Base-by-base conservation (phyloP, 2,888 invertebrate species). In the Sminthurides aquaticus region DNA sequence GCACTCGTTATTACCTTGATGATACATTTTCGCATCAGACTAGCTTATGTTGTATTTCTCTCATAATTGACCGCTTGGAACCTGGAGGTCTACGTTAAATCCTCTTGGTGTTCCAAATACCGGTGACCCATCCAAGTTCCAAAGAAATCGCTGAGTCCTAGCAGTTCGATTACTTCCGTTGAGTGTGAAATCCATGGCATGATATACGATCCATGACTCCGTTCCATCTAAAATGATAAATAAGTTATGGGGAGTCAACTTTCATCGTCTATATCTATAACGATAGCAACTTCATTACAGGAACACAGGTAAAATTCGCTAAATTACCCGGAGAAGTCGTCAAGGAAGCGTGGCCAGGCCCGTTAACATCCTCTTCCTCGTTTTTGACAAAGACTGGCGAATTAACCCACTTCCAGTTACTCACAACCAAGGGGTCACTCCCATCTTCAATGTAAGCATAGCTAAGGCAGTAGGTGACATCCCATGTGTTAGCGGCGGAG, bases 311-410 rank as follows among this genome's bases (percentile, higher is more conserved):
- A n/a, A n/a, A n/a, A n/a, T n/a, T n/a, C 5, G 52, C 20, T 18
- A 52, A 52, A 52, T 56, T 24, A 60, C 60, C 60, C 22, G 60
- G 60, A 49, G 60, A 60, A 48, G 60, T 48, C 24, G 60, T 60
- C 22, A 60, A 25, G 2, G 60, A 60, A 24, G 49, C 60, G 26
- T 60, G 48, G 20, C 60, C 60, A 25, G 60, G 60, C 24, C 60
- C 60, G 8, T 25, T 18, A 5, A 60, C 60, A 43, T 49, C 49
- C 26, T 60, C 60, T 49, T 48, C 49, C 1, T n/a, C 26, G 11
- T 60, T 60, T 49, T 60, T 60, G 11, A 8, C 8, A 25, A 60
- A 60, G 8, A 60, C 49, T 2, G 60, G 49, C 22, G 22, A 22
- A 8, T 57, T 57, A 28, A 22, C 11, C 57, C 57, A 29, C 11